Evolutionary conservation across 1,140 invertebrate genomes (phyloP).

Genomic region (Brachionus koreanus): DNA sequence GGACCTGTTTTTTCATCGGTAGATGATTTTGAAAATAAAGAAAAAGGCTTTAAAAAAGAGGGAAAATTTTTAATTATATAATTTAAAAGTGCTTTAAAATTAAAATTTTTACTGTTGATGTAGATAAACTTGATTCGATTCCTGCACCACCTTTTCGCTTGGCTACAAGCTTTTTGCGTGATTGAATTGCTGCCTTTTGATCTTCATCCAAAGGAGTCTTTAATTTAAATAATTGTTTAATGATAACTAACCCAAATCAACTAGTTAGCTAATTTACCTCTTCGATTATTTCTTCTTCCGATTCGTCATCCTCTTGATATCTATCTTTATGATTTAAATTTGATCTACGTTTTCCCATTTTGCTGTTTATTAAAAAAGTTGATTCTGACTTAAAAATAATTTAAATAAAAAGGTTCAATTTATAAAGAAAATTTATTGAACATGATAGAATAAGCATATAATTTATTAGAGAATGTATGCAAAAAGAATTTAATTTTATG

Average conservation of each 20-base stretch:
- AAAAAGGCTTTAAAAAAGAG: slow-evolving; percentile 13
- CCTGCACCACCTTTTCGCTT: background rate
- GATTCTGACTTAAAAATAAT: background rate
- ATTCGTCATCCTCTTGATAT: background rate
- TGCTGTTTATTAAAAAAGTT: background rate
- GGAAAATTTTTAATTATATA: background rate
- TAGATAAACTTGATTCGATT: background rate
- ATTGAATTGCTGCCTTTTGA: background rate
- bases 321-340: background rate
- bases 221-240: background rate
- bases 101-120: background rate
- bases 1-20: background rate
- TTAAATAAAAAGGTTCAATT: background rate
- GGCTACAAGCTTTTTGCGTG: slow-evolving; percentile 24
- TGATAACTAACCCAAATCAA: background rate
- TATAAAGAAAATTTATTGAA: background rate
- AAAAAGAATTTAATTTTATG: background rate
- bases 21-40: background rate
- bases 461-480: background rate
- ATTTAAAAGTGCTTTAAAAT: background rate
- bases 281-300: slow-evolving; percentile 1
- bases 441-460: background rate
- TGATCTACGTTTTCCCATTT: slow-evolving; percentile 38
- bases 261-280: background rate
- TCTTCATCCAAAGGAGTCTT: background rate